A percentile compares a stretch with the other conserved stretches of the same genome.
These are phyloP conservation scores for Ophiodon elongatus DNA, from an alignment of 2,113 vertebrate species.

Conservation along the genomic window DNA sequence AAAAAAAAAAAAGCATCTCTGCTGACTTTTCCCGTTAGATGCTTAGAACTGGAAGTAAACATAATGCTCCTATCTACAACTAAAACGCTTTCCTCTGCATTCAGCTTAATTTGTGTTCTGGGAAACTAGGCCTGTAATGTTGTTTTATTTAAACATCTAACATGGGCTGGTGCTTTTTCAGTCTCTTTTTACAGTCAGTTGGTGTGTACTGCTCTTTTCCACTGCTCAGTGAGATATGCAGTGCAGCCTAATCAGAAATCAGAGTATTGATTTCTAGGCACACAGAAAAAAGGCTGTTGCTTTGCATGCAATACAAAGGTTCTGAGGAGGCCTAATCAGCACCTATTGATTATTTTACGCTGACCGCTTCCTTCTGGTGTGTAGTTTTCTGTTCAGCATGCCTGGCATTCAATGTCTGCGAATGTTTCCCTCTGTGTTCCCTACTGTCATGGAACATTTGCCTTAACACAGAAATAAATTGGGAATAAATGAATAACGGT, in stretches of 20 bases:
- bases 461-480: slow-evolving; percentile 43
- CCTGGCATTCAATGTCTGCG: slow-evolving; percentile 23
- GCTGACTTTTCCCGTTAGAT: slow-evolving; percentile 11
- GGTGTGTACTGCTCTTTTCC: slow-evolving; percentile 60
- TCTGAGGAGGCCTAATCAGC: slow-evolving; percentile 77
- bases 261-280: slow-evolving; percentile 72
- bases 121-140: slow-evolving; percentile 29
- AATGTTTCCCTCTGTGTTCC: slow-evolving; percentile 6
- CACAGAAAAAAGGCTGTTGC: slow-evolving; percentile 64
- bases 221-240: slow-evolving; percentile 66
- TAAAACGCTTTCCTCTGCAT: slow-evolving; percentile 8
- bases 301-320: slow-evolving; percentile 72
- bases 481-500: slow-evolving; percentile 51
- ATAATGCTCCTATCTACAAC: background rate
- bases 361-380: slow-evolving; percentile 57
- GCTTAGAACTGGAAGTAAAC: background rate
- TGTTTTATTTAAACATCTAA: slow-evolving; percentile 60
- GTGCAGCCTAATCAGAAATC: slow-evolving; percentile 63
- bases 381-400: slow-evolving; percentile 47
- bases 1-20: slow-evolving; percentile 21
- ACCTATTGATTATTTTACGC: slow-evolving; percentile 75
- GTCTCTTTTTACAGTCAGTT: slow-evolving; percentile 62
- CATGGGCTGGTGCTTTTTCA: slow-evolving; percentile 40
- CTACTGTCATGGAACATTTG: slow-evolving; percentile 42
- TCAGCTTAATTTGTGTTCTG: slow-evolving; percentile 51